phyloP scores from a whole-genome alignment of 2,888 invertebrate species.

The Epistrophella euchroma region DNA sequence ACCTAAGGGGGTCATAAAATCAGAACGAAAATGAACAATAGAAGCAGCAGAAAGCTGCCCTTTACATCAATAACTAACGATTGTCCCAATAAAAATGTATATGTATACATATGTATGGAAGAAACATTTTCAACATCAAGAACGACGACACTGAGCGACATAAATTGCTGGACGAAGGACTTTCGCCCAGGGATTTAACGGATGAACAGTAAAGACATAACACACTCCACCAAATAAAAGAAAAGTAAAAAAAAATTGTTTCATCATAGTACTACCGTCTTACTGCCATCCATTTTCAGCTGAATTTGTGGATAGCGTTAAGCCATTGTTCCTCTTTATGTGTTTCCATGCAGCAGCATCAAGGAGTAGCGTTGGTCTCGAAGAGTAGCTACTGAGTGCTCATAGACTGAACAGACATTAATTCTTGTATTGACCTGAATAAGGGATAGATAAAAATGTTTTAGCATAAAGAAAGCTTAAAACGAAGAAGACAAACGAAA shows the following conservation, averaged over 20 bases:
- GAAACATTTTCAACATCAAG: neutral
- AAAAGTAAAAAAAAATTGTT: conserved; percentile 39
- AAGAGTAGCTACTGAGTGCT: conserved; percentile 20
- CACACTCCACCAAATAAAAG: conserved; percentile 8
- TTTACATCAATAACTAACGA: conserved; percentile 73
- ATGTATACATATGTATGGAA: neutral
- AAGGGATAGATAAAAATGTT: conserved; percentile 70
- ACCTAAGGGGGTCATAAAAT: conserved; percentile 63
- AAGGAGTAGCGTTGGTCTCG: conserved; percentile 2
- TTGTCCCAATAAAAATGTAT: conserved; percentile 68
- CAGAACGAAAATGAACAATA: conserved; percentile 61
- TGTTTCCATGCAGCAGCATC: conserved; percentile 36
- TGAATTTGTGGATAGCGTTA: conserved; percentile 59
- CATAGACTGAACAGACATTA: conserved; percentile 37
- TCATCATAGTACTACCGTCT: conserved; percentile 52
- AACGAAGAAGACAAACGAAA: conserved; percentile 35
- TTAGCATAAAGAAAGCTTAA: conserved; percentile 68
- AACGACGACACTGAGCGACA: conserved; percentile 23
- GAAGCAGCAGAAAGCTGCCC: conserved; percentile 61
- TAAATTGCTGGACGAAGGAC: conserved; percentile 44
- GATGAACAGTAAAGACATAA: conserved; percentile 39
- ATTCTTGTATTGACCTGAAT: conserved; percentile 70
- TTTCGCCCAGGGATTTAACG: conserved; percentile 57
- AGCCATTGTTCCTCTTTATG: conserved; percentile 68
- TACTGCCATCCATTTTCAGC: conserved; percentile 65